Evolutionary conservation across 2,888 invertebrate species (phyloP), one percentile per base, ranked within the genome.

Genomic region (Chrysolina oricalcia): DNA sequence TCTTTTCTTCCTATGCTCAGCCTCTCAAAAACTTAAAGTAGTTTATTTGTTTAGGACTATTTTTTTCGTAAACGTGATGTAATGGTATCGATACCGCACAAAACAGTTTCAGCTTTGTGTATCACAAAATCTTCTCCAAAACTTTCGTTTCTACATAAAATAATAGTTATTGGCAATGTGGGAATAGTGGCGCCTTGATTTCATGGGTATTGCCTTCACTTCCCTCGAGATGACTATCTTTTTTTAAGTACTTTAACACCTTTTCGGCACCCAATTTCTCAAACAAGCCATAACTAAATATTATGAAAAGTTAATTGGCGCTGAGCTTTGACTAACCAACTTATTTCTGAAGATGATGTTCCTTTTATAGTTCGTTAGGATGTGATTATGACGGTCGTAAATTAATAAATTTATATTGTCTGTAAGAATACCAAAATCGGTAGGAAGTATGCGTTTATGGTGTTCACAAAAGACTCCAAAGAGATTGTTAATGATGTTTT

Each of bases 251-350:
- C 43, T 56, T 46, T 46, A 66, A 17, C 72, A 23, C 35, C 59
- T 35, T 59, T 66, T 56, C 72, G 59, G 66, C 59, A 35, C 27
- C 66, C 41, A 66, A 41, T 27, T 40, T 27, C 59, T 40, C 46
- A 72, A 72, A 72, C 63, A 72, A 67, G 72, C 62, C 72, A 72
- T 56, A 72, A 66, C 72, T 72, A 72, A 72, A 66, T 66, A 72
- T 66, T 66, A 66, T 72, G 59, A 66, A 65, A 59, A 72, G 66
- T 48, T 72, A 72, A 66, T 43, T 72, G 66, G 72, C 56, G 72
- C 64, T 72, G 62, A 56, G 59, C 72, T 72, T 72, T 72, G 59
- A 72, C 72, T 66, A 46, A 72, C 46, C 19, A 41, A 46, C 50
- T 72, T 72, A 59, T 66, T 72, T 72, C 43, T 56, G 40, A 35